phyloP scores from a whole-genome alignment of 1,140 invertebrate species.

The Euura saliciscinereae region DNA sequence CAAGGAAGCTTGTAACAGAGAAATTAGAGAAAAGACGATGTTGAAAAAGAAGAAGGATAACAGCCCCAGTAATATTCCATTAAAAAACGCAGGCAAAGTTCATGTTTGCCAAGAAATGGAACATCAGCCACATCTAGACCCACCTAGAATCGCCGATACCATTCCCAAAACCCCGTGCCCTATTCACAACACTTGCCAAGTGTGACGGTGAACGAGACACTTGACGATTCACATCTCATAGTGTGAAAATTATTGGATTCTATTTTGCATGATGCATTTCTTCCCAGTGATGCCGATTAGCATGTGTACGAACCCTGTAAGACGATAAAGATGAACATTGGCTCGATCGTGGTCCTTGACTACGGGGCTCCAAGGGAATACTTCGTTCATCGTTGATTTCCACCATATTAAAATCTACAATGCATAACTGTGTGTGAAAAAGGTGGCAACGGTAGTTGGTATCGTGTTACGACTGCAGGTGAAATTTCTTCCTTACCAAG shows the following conservation, averaged over 20 bases:
- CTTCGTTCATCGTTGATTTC: constrained; percentile 77
- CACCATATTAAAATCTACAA: constrained; percentile 74
- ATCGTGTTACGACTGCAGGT: constrained; percentile 10
- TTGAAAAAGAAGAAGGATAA: no score
- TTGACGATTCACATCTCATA: no score
- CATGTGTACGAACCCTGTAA: constrained; percentile 54
- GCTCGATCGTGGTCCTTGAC: constrained; percentile 79
- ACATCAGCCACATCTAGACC: background rate
- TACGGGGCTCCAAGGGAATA: constrained; percentile 83
- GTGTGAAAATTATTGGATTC: no score
- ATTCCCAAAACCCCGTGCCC: background rate
- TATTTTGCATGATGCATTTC: no score
- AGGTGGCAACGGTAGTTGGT: constrained; percentile 16
- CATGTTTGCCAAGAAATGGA: background rate
- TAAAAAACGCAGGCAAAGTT: background rate
- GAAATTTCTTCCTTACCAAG: constrained; percentile 54
- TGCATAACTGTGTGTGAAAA: constrained; percentile 21
- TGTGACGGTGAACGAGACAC: background rate
- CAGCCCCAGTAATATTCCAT: background rate
- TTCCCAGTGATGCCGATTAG: no score
- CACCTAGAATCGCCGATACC: background rate
- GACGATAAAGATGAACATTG: constrained; percentile 76
- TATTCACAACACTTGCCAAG: background rate
- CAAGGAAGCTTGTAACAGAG: background rate
- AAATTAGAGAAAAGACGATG: background rate